phyloP scores from a whole-genome alignment of 2,888 invertebrate species.

The Mesorhabditis belari region DNA sequence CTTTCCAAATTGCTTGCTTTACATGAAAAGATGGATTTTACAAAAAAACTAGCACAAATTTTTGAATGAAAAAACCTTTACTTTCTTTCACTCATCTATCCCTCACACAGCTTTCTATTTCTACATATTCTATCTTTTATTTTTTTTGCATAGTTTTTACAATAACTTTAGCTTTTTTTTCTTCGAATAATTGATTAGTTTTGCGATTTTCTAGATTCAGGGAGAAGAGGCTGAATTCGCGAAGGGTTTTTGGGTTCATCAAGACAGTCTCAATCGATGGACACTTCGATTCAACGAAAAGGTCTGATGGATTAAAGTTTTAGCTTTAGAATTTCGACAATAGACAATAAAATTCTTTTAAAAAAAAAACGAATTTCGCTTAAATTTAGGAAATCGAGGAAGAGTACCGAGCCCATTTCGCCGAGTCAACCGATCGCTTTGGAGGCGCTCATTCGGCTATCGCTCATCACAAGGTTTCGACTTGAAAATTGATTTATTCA shows the following conservation, averaged over 20 bases:
- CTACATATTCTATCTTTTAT: no score
- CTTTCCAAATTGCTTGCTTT: no score
- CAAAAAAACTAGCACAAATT: no score
- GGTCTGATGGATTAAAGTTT: neutral
- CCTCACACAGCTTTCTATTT: no score
- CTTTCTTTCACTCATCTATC: no score
- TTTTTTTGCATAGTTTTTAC: no score
- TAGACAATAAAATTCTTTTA: neutral
- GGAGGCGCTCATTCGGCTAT: neutral
- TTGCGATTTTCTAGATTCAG: constrained; percentile 5
- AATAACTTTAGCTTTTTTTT: no score
- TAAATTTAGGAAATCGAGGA: constrained; percentile 34
- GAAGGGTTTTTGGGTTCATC: constrained; percentile 40
- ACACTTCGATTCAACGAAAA: constrained; percentile 74
- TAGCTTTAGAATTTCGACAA: constrained; percentile 29
- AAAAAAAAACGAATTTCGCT: neutral
- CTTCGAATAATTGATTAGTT: no score
- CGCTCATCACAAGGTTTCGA: neutral
- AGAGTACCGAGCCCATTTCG: constrained; percentile 51
- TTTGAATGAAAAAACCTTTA: no score
- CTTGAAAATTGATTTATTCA: no score
- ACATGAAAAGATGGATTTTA: no score
- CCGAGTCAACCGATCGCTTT: constrained; percentile 42
- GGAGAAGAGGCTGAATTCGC: constrained; percentile 24
- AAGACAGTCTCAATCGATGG: constrained; percentile 64